Evolutionary conservation across 2,888 invertebrate genomes (phyloP).

Genomic region (Atrina japonica): DNA sequence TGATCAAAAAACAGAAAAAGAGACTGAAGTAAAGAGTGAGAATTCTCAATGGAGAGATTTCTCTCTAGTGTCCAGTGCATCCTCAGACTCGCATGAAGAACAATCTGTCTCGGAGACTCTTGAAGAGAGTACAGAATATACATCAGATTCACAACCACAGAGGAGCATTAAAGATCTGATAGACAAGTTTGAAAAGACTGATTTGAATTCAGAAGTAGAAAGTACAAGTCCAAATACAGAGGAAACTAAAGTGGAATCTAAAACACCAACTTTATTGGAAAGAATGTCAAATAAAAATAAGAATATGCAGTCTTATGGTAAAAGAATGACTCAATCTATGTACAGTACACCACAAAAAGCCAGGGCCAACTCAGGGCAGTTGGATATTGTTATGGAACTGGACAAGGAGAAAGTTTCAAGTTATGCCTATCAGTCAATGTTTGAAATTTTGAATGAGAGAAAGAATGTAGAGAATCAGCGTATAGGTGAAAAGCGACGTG

Average conservation of each 20-base stretch:
- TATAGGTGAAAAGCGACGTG: constrained; percentile 8
- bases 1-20: constrained; percentile 2
- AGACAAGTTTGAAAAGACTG: constrained; percentile 22
- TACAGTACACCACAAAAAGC: constrained; percentile 8
- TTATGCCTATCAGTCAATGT: constrained; percentile 33
- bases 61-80: not conserved
- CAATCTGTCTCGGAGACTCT: not conserved
- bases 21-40: not conserved
- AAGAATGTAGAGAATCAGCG: constrained; percentile 24
- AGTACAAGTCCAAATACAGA: not conserved
- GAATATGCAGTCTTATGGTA: not conserved
- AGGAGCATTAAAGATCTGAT: constrained; percentile 15
- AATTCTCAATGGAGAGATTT: not conserved
- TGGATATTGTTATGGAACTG: constrained; percentile 35
- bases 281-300: not conserved
- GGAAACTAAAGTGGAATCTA: not conserved
- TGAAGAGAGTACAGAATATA: not conserved
- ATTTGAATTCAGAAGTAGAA: not conserved
- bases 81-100: not conserved
- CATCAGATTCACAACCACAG: constrained; percentile 6
- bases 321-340: constrained; percentile 6
- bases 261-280: not conserved
- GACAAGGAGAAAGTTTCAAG: constrained; percentile 39
- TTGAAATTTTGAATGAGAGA: constrained; percentile 43
- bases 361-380: constrained; percentile 6